These are phyloP conservation scores for Parasteatoda tepidariorum DNA, from an alignment of 1,140 invertebrate genomes.

Conservation along the genomic window DNA sequence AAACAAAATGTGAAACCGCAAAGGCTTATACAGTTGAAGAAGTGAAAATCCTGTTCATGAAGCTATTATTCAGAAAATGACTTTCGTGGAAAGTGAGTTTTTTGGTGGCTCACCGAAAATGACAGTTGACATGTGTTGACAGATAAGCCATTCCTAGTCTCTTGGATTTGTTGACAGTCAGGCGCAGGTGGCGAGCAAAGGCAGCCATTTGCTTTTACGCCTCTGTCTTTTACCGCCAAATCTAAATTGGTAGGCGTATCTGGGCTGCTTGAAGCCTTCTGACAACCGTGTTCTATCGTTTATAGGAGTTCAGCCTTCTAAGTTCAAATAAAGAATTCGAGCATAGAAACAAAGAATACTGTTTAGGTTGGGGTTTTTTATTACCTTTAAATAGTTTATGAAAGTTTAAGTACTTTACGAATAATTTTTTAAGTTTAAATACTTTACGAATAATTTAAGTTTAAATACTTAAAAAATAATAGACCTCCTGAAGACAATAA, in stretches of 20 bases:
- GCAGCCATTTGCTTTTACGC: conserved; percentile 1
- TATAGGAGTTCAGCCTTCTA: no score
- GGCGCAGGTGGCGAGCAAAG: conserved; percentile 3
- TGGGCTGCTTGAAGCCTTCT: neutral
- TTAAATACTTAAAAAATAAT: no score
- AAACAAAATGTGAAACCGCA: neutral
- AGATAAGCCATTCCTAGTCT: neutral
- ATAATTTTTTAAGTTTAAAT: no score
- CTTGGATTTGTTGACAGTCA: conserved; percentile 14
- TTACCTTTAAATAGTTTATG: no score
- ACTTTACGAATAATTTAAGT: no score
- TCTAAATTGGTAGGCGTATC: neutral
- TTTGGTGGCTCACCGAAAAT: neutral
- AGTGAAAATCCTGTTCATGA: conserved; percentile 7
- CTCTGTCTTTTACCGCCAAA: neutral
- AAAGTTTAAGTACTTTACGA: no score
- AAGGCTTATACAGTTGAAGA: neutral
- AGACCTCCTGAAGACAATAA: no score
- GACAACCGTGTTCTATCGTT: neutral
- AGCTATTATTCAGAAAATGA: conserved; percentile 20
- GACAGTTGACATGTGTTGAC: conserved; percentile 28
- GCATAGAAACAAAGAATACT: no score
- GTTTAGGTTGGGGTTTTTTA: no score
- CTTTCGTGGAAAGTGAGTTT: conserved; percentile 1
- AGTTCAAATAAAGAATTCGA: no score